phyloP scores from a whole-genome alignment of 2,888 invertebrate genomes.

The Drosophila paranaensis region DNA sequence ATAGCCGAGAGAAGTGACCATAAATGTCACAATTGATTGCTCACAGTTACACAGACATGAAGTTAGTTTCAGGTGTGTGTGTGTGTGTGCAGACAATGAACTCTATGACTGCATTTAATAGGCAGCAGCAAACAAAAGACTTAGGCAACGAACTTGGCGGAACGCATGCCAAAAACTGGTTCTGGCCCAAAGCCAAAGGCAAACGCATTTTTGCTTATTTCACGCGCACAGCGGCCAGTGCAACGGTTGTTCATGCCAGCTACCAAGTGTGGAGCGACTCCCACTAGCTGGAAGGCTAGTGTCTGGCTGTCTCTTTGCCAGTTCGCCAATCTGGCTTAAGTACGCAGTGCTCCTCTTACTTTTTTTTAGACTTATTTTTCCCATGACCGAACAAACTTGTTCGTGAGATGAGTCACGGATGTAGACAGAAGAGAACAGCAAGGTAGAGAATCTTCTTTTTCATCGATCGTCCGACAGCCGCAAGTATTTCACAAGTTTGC shows the following conservation, averaged over 20 bases:
- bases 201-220: slow-evolving; percentile 56
- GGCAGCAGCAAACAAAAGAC: slow-evolving; percentile 68
- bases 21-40: slow-evolving; percentile 45
- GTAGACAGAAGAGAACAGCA: slow-evolving; percentile 32
- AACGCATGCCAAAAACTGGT: slow-evolving; percentile 67
- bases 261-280: slow-evolving; percentile 1
- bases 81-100: slow-evolving; percentile 65
- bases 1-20: slow-evolving; percentile 27
- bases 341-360: slow-evolving; percentile 51
- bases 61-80: slow-evolving; percentile 13
- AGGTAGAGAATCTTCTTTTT: slow-evolving; percentile 37
- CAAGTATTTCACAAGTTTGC: slow-evolving; percentile 65
- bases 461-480: slow-evolving; percentile 39
- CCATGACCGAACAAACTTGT: slow-evolving; percentile 66
- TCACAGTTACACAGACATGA: slow-evolving; percentile 2
- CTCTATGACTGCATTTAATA: slow-evolving; percentile 60
- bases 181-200: slow-evolving; percentile 46
- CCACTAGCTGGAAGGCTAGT: slow-evolving; percentile 32
- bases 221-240: slow-evolving; percentile 35
- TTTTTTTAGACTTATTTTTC: slow-evolving; percentile 35
- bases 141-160: slow-evolving; percentile 73
- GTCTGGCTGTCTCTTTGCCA: background rate
- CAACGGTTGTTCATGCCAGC: slow-evolving; percentile 58
- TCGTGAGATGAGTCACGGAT: slow-evolving; percentile 47
- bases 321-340: slow-evolving; percentile 25